Base-by-base conservation (phyloP, 2,797 vertebrate species). In the Chaetodon trifasciatus region DNA sequence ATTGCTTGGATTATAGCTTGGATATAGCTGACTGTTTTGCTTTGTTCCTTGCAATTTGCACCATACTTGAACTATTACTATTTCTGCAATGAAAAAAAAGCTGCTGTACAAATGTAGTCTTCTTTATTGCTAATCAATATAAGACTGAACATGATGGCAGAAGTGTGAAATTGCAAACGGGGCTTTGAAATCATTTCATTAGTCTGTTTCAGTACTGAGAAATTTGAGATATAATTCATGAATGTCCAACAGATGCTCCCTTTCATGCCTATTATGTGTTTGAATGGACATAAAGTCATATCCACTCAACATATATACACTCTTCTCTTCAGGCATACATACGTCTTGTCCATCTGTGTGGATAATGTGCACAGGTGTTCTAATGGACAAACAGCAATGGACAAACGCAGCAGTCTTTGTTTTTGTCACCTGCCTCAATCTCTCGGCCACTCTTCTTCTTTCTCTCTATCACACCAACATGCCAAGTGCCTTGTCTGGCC, bases 401-500 rank as follows among this genome's bases (percentile, higher is more conserved):
- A n/a, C 79, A 85, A 68, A 73, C 70, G 17, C 64, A 72, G 58
- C 63, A 32, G 58, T 62, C 42, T 71, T 47, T 71, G 23, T 85
- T 76, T 79, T 28, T 79, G 83, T 81, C 84, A 79, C 70, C 65
- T 80, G 52, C n/a, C 71, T 79, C 72, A 56, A 50, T 86, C 74
- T 70, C 53, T 61, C 11, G 15, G 17, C 52, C 76, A 62, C 44
- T 62, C 53, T 8, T 1, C 10, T 69, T 28, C 64, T 50, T 71
- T 73, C 50, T 39, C 13, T 69, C 53, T 70, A 78, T 66, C 65
- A 47, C 6, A 3, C 81, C 81, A 74, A 78, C 78, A 82, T 72
- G 79, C 81, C 86, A 79, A 87, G 69, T 55, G 73, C 75, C 79
- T 84, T 57, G 75, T 78, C 74, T 89, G 90, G 82, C 88, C 79